These are phyloP conservation scores for Zaprionus camerounensis DNA, from an alignment of 1,140 invertebrate species.

Conservation along the genomic window DNA sequence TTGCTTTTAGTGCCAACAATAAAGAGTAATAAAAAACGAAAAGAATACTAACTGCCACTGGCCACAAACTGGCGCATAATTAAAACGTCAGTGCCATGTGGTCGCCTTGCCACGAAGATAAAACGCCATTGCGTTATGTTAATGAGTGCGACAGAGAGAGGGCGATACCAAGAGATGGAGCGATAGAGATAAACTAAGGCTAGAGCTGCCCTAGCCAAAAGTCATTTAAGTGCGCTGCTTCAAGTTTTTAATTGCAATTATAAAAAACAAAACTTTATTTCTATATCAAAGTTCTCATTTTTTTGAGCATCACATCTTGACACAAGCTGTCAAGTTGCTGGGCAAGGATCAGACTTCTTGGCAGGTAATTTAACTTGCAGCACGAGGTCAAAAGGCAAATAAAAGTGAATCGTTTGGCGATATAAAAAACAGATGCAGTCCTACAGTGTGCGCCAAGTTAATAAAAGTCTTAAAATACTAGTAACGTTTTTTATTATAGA, in stretches of 20 bases:
- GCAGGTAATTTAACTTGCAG: constrained; percentile 27
- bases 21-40: constrained; percentile 30
- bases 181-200: background rate
- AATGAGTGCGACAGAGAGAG: constrained; percentile 20
- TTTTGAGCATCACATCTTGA: constrained; percentile 14
- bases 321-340: constrained; percentile 13
- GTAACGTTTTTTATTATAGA: background rate
- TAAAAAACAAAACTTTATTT: constrained; percentile 69
- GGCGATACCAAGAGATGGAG: background rate
- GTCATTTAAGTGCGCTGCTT: constrained; percentile 71
- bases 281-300: constrained; percentile 53
- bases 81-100: constrained; percentile 79
- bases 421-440: background rate
- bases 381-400: constrained; percentile 7
- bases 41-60: constrained; percentile 28
- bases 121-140: constrained; percentile 52
- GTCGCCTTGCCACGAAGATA: constrained; percentile 70
- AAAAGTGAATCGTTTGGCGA: background rate
- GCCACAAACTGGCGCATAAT: constrained; percentile 74
- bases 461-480: background rate
- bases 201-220: constrained; percentile 45
- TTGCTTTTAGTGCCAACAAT: constrained; percentile 71
- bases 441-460: background rate
- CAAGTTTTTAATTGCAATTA: constrained; percentile 79
- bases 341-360: constrained; percentile 3